Conservation (phyloP, 2,888 invertebrate species). For the Coenonympha arcania region DNA sequence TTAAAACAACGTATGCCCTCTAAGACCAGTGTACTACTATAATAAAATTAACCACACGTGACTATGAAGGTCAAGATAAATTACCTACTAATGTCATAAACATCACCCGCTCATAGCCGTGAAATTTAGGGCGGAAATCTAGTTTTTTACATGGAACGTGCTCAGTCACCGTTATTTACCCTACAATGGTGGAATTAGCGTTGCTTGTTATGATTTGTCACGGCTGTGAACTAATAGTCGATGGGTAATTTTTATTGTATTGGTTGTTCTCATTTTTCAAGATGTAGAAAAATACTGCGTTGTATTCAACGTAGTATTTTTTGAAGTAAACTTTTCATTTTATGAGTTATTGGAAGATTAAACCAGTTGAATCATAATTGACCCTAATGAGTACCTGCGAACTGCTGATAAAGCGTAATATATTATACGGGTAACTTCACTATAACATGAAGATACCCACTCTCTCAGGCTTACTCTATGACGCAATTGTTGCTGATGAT, state of each 20-base stretch:
- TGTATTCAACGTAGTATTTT: too few species aligned
- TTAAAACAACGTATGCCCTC: too few species aligned
- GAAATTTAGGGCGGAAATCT: constrained; percentile 56
- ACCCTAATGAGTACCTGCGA: not conserved
- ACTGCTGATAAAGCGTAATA: not conserved
- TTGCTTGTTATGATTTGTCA: constrained; percentile 24
- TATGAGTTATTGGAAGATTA: too few species aligned
- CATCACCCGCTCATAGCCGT: constrained; percentile 40
- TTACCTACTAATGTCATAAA: constrained; percentile 4
- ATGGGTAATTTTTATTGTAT: constrained; percentile 16
- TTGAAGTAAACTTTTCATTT: too few species aligned
- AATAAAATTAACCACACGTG: not conserved
- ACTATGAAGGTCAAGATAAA: constrained; percentile 19
- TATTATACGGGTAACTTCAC: not conserved
- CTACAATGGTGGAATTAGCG: constrained; percentile 24
- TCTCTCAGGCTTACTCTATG: too few species aligned
- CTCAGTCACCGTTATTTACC: constrained; percentile 29
- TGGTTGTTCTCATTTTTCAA: constrained; percentile 12
- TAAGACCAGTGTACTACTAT: not conserved
- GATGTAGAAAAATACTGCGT: too few species aligned
- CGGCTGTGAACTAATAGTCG: constrained; percentile 19
- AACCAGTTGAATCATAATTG: too few species aligned
- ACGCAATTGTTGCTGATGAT: too few species aligned
- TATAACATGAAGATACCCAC: not conserved
- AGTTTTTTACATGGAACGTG: constrained; percentile 39